Evolutionary conservation across 2,888 invertebrate genomes (phyloP), one percentile per base, ranked within the genome.

Genomic region (Pachliopta kotzebuea): DNA sequence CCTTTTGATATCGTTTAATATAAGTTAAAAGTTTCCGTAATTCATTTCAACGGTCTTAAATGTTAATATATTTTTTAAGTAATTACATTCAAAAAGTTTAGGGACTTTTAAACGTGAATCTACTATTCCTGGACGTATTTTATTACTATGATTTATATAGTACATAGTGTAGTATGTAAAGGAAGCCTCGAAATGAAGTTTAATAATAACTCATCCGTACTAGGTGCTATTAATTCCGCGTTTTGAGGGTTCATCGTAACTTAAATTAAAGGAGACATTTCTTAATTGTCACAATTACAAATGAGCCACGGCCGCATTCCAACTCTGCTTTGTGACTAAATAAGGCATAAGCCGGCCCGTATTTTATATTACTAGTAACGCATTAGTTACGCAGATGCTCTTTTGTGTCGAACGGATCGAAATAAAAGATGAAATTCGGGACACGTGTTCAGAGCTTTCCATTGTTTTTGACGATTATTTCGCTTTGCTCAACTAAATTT

Each of bases 231-330:
- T 24, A 64, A 60, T 60, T 26, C 49, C 49, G 61, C 63, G 62
- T 69, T 71, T 69, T 65, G 66, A 71, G 69, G 72, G 73, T 80
- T 76, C 72, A 78, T 78, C 72, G 68, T 74, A 71, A 74, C 74
- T 74, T 78, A 78, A 83, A 86, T 86, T 85, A 85, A 79, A 74
- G 74, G 74, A 82, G 80, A 80, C 79, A 76, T 83, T 80, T 71
- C 78, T 80, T 87, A 86, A 88, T 87, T 87, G 86, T 76, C 70
- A 77, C 81, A 86, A 88, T 87, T 84, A 84, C 74, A 72, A 75
- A 78, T 74, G 78, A 75, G 79, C 76, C 78, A 78, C 78, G 83
- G 73, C 76, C 81, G 81, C 87, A 86, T 86, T 82, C 82, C 76
- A 63, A 56, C 58, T 65, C 67, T 66, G 69, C 68, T 67, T 66